phyloP scores from a whole-genome alignment of 2,797 vertebrate species.

The Gila robusta region DNA sequence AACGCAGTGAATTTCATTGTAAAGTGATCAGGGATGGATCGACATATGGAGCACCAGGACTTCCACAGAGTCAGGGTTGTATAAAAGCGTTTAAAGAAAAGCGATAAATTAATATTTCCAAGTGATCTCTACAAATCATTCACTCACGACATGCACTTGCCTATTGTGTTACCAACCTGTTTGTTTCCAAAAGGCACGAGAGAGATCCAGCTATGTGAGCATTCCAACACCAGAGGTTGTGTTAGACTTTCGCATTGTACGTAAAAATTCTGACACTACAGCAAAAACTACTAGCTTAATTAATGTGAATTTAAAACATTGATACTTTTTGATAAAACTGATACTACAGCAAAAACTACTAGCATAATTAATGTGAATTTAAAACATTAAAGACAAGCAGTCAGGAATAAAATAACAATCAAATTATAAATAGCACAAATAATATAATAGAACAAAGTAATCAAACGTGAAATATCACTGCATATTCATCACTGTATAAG shows the following conservation, averaged over 20 bases:
- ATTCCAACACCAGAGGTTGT: neutral
- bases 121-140: neutral
- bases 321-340: no score
- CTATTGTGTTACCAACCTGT: neutral
- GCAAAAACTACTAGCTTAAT: no score
- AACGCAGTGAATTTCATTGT: neutral
- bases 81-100: neutral
- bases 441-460: no score
- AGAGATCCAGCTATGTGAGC: neutral
- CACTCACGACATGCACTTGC: neutral
- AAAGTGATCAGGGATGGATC: neutral
- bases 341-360: no score
- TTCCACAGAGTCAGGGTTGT: neutral
- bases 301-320: no score
- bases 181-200: neutral
- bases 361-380: no score
- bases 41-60: neutral
- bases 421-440: no score
- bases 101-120: neutral
- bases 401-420: no score
- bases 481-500: no score
- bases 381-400: no score
- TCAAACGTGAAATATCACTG: no score
- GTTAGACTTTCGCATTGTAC: neutral
- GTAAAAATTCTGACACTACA: neutral